These are phyloP conservation scores for Aspidoscelis tigris DNA, from an alignment of 2,113 vertebrate species.

Conservation along the genomic window DNA sequence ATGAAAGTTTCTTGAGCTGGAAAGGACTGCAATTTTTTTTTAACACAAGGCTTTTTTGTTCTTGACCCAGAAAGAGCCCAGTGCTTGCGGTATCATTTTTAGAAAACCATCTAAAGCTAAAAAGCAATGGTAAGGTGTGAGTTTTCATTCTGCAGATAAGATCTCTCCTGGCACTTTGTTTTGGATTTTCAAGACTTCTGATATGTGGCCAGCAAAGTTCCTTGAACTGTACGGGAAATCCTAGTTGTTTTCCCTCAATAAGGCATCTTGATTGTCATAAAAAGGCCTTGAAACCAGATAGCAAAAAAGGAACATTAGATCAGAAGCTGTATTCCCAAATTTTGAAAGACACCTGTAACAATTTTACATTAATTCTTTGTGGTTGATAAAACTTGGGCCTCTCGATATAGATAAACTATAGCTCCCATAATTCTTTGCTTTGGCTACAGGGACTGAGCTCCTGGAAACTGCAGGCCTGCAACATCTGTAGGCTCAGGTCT, in stretches of 20 bases:
- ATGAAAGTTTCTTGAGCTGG: background rate
- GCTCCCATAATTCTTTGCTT: no score
- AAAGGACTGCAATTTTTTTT: background rate
- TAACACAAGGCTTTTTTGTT: background rate
- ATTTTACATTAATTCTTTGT: no score
- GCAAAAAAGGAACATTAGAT: background rate
- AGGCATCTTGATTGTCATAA: no score
- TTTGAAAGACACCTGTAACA: no score
- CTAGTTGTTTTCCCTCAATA: no score
- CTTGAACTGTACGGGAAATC: background rate
- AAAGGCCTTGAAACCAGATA: background rate
- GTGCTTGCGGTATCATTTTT: conserved; percentile 8
- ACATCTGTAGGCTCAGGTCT: no score
- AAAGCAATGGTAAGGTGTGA: conserved; percentile 40
- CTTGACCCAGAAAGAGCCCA: conserved; percentile 14
- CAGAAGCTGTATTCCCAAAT: background rate
- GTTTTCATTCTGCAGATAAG: conserved; percentile 5
- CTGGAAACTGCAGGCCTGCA: no score
- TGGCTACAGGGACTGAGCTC: no score
- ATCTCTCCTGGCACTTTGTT: conserved; percentile 11
- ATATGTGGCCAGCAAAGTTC: conserved; percentile 17
- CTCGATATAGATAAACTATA: no score
- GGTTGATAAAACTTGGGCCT: no score
- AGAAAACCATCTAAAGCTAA: conserved; percentile 20
- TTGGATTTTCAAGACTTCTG: conserved; percentile 15